Base-by-base conservation (phyloP, 2,797 vertebrate species). In the Sitta carolinensis region DNA sequence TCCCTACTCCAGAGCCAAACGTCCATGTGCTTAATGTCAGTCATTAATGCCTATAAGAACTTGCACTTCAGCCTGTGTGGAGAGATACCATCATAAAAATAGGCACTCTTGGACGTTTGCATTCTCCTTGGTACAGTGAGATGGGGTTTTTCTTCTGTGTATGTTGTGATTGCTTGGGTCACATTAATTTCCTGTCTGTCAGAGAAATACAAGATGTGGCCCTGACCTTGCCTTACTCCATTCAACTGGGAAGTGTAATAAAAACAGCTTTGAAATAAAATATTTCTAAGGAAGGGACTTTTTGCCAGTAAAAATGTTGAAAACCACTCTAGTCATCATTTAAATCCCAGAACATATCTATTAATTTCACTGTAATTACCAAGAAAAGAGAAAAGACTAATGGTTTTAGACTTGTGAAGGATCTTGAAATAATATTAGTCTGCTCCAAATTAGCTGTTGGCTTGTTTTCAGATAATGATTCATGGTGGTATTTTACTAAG, bases 381-480 rank as follows among this genome's bases (percentile, higher is more conserved):
- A 18, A 90, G 87, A 87, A 92, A 95, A 95, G 84, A 86, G 90
- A 89, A 86, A 94, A 89, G 67, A 48, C 52, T 95, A 94, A 96
- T 79, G 59, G 61, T 85, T 93, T 91, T 77, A 93, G 88, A 85
- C 80, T 94, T 95, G 66, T 94, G 93, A 95, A 94, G 63, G 85
- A 91, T 94, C 95, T 94, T 94, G 91, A 90, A 94, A 87, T 95
- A 92, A 88, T 94, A 89, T 92, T 94, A 94, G 70, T 79, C 86
- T 96, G 89, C 64, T 96, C 79, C 77, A 93, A 89, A 94, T 95
- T 94, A 95, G 70, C 69, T 92, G 75, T 82, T 97, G 96, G 96
- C 96, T 92, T 87, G 34, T 91, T 96, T 91, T 97, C 96, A 97
- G 79, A 69, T 86, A 81, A 40, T 97, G 95, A 96, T 94, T 97